A percentile compares a stretch with the other conserved stretches of the same genome.
phyloP scores from a whole-genome alignment of 2,888 invertebrate species.

The Colostygia pectinataria region DNA sequence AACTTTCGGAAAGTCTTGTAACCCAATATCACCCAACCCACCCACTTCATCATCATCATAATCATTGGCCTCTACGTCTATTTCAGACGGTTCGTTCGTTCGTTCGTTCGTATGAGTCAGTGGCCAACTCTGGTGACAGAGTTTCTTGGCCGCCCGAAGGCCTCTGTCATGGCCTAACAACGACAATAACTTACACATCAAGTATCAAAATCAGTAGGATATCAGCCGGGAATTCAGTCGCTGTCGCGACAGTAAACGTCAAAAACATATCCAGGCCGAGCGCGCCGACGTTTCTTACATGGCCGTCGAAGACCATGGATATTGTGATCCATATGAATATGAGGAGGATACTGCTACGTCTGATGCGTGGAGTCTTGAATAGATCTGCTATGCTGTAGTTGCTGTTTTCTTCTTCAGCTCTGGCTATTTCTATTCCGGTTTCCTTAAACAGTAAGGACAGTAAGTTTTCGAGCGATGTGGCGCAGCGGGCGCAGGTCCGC shows the following conservation, averaged over 20 bases:
- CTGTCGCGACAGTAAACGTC: conserved; percentile 92
- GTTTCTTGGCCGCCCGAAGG: too few relatives aligned
- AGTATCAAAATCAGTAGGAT: conserved; percentile 88
- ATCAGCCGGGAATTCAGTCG: conserved; percentile 93
- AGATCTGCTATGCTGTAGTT: conserved; percentile 90
- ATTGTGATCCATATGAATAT: conserved; percentile 93
- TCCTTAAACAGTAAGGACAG: conserved; percentile 57
- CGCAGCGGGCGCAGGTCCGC: too few relatives aligned
- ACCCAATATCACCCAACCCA: too few relatives aligned
- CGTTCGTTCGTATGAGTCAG: too few relatives aligned
- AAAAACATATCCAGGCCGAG: conserved; percentile 90
- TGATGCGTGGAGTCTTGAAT: conserved; percentile 89
- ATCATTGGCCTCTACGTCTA: too few relatives aligned
- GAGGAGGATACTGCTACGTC: conserved; percentile 87
- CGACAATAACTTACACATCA: conserved; percentile 82
- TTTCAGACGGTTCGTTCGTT: too few relatives aligned
- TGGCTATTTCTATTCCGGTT: conserved; percentile 86
- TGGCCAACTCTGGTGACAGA: too few relatives aligned
- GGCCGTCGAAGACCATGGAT: conserved; percentile 93
- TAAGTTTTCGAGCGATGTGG: too few relatives aligned
- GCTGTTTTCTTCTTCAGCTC: conserved; percentile 87
- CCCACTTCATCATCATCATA: too few relatives aligned
- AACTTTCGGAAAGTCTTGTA: too few relatives aligned
- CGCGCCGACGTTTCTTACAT: conserved; percentile 93
- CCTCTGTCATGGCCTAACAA: too few relatives aligned